Evolutionary conservation across 2,797 vertebrate species (phyloP), one percentile per base, ranked within the genome.

Genomic region (Tangara arthus): DNA sequence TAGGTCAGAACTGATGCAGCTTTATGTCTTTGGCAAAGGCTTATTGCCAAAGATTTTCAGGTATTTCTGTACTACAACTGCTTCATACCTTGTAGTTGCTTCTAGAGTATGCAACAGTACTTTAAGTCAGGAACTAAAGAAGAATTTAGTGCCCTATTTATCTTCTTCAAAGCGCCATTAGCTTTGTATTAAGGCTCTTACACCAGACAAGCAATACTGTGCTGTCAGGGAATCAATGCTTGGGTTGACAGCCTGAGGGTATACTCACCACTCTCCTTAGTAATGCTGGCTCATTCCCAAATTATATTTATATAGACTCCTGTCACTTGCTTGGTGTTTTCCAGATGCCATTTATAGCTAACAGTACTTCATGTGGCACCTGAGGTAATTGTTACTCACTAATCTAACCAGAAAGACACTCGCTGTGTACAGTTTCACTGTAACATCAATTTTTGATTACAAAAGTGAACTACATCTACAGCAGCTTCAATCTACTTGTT

Each of bases 301-400:
- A 92, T 87, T 84, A 41, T 70, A 84, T 96, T 95, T 96, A 79
- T 92, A 92, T 56, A 93, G 78, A 87, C 68, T 92, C 78, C 78
- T 91, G 68, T 63, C 78, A 85, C 41, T 92, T 95, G 72, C 64
- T 92, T 70, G 41, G 26, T 92, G 75, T 73, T 92, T 83, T 93
- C 87, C 60, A 85, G 68, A 35, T 70, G 78, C 37, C 63, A 34
- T 82, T 87, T 91, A 60, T n/a, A 85, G 41, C 64, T 89, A 34
- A 9, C 30, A 26, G 87, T 87, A 90, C 66, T 87, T 93, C 75
- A 70, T 4, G 2, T 72, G 55, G 44, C 85, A 89, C 44, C 49
- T 89, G 56, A 79, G 71, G n/a, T 73, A 92, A 93, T 80, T 87
- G 71, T 80, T 89, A 77, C 50, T 69, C 50, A 41, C 44, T 70